phyloP scores from a whole-genome alignment of 2,797 vertebrate genomes.

The Pseudochirops cupreus region DNA sequence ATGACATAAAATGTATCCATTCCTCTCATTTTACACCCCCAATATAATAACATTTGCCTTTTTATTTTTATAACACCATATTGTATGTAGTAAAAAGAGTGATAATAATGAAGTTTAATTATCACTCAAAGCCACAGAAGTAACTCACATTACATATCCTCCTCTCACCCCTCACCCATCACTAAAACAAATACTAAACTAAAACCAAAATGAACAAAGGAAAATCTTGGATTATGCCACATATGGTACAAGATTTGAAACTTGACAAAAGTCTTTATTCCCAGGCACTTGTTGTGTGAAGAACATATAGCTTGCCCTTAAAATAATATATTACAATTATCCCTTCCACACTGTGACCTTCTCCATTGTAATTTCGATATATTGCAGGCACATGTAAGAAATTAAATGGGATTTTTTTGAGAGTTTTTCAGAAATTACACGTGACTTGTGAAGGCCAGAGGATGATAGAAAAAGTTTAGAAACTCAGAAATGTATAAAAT shows the following conservation, averaged over 20 bases:
- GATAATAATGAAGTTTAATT: conserved; percentile 13
- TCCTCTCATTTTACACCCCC: background rate
- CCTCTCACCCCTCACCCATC: background rate
- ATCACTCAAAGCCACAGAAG: conserved; percentile 9
- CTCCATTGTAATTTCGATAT: background rate
- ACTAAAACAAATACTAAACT: conserved; percentile 47
- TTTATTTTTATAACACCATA: background rate
- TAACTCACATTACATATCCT: conserved; percentile 26
- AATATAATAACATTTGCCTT: background rate
- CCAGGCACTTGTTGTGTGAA: background rate
- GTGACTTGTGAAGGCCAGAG: background rate
- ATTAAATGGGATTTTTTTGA: background rate
- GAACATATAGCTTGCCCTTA: conserved; percentile 44
- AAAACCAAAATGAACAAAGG: background rate
- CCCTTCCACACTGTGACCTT: background rate
- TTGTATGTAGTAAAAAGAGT: background rate
- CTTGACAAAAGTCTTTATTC: conserved; percentile 51
- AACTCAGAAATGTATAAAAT: background rate
- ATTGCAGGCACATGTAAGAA: background rate
- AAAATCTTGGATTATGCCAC: conserved; percentile 61
- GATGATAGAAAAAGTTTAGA: background rate
- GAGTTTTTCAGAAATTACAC: background rate
- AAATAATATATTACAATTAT: background rate
- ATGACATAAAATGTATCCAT: background rate
- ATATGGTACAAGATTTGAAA: conserved; percentile 54